Conservation (phyloP, 2,888 invertebrate genomes). For the Andrena minutula region DNA sequence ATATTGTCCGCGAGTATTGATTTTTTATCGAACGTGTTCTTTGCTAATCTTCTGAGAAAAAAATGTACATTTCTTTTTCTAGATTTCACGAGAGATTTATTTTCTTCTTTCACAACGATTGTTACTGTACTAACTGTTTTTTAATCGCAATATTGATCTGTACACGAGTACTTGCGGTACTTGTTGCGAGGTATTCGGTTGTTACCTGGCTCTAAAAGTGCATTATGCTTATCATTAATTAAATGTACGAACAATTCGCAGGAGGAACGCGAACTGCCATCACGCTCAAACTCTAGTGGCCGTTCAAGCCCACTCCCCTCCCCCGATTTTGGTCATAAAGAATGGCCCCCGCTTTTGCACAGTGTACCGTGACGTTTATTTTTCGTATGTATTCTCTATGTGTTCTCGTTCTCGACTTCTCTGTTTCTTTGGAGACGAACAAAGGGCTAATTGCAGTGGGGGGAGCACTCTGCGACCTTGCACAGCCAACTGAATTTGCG, state of each 20-base stretch:
- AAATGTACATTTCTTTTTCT: neutral
- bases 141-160: constrained; percentile 17
- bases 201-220: constrained; percentile 62
- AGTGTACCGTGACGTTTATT: neutral
- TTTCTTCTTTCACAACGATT: neutral
- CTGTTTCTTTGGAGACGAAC: no score
- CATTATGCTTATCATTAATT: constrained; percentile 51
- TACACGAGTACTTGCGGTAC: constrained; percentile 44
- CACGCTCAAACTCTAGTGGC: neutral
- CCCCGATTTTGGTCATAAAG: neutral
- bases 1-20: neutral
- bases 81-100: neutral
- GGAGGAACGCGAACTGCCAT: constrained; percentile 13
- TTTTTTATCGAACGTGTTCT: neutral
- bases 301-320: neutral
- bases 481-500: constrained; percentile 1
- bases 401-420: no score
- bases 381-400: no score
- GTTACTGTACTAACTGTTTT: neutral
- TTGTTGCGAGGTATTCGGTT: constrained; percentile 50
- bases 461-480: neutral
- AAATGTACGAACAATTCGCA: constrained; percentile 22
- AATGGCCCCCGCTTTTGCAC: no score
- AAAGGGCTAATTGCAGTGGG: no score
- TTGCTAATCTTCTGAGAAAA: neutral